Base-by-base conservation (phyloP, 2,888 invertebrate species). In the Lepidocyrtoides sp. region DNA sequence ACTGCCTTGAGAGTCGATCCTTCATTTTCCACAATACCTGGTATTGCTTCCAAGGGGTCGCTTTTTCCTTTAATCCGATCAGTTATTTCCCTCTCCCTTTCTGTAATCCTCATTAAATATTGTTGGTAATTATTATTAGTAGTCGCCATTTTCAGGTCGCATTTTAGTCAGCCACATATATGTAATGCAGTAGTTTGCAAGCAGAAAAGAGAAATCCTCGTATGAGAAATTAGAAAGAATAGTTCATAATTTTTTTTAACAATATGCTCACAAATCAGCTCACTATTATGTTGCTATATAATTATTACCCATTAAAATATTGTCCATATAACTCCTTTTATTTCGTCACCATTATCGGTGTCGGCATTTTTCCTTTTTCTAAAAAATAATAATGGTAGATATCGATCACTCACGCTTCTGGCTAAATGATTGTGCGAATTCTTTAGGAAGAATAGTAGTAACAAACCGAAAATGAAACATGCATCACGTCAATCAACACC, bases 31-130 rank as follows among this genome's bases (percentile, higher is more conserved):
- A 26, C 8, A 8, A 89, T n/a, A 5, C 20, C 10, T 20, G 20
- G 5, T 1, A 89, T 57, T 1, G 88, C 88, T 2, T 89, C 57
- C 17, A 89, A 54, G 0, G 88, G 88, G n/a, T 89, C 88, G n/a
- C 57, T 69, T 0, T 41, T 20, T 20, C 72, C 72, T 3, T 0
- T 10, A 8, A 89, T 89, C 36, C 57, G 32, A 8, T 54, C 8
- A 0, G 72, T 72, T 5, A 89, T 29, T 5, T 12, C 36, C 3
- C 41, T 0, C 26, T 82, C 57, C 0, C 81, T 32, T 1, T 66
- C 81, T 3, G 5, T n/a, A 1, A 72, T 5, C 36, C 88, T 51
- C 1, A 36, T 10, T 17, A 44, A 7, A 17, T 57, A 89, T 5
- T 26, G 1, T 54, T 26, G n/a, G n/a, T 79, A 79, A 4, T 54